Conservation (phyloP, 1,140 invertebrate species). For the Drosophila cardini region DNA sequence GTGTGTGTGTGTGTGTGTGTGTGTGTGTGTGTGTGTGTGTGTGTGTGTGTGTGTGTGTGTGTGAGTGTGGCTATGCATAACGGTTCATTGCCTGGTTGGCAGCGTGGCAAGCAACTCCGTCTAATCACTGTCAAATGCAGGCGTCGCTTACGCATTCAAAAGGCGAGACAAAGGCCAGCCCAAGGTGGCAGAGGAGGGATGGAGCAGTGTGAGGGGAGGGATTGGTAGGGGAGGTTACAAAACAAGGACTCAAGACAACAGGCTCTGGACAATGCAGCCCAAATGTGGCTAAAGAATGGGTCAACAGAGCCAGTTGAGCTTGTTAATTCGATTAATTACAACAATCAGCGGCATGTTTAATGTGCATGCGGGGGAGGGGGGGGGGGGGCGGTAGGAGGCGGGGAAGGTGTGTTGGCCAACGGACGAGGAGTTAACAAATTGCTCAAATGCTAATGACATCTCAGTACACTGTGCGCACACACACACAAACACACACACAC, state of each 20-base stretch:
- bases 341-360: constrained; percentile 84
- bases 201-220: background rate
- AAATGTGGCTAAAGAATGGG: background rate
- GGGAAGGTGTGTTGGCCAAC: constrained; percentile 17
- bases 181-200: constrained; percentile 6
- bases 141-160: constrained; percentile 79
- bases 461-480: background rate
- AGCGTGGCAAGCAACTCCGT: constrained; percentile 63
- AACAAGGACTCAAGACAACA: constrained; percentile 38
- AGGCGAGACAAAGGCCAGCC: constrained; percentile 63
- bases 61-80: constrained; percentile 66
- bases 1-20: constrained; percentile 25
- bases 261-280: constrained; percentile 28
- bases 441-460: constrained; percentile 71
- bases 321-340: constrained; percentile 85
- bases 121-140: constrained; percentile 84
- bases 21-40: constrained; percentile 13
- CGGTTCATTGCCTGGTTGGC: constrained; percentile 66
- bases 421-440: constrained; percentile 70
- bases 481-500: constrained; percentile 31
- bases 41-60: constrained; percentile 15
- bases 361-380: constrained; percentile 39
- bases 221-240: constrained; percentile 9
- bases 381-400: background rate
- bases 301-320: constrained; percentile 37